phyloP scores from a whole-genome alignment of 1,140 invertebrate genomes.

The Planococcus citri region DNA sequence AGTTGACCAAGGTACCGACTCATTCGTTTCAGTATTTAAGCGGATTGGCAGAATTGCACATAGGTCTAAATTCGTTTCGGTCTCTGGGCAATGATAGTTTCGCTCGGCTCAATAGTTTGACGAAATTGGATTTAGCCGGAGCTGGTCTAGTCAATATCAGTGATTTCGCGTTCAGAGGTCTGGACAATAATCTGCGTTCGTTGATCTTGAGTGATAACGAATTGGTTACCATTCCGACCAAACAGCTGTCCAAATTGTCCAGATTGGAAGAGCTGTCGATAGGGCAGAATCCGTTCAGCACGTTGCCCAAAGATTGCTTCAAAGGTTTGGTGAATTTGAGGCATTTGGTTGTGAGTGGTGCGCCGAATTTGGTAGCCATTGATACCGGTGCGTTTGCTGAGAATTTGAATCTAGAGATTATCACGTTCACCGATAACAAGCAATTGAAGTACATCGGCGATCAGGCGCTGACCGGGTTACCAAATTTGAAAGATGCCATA shows the following conservation, averaged over 20 bases:
- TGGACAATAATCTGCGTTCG: constrained; percentile 50
- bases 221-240: constrained; percentile 56
- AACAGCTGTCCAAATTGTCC: constrained; percentile 51
- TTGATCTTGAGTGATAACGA: constrained; percentile 68
- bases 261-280: constrained; percentile 65
- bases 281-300: constrained; percentile 66
- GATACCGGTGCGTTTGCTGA: constrained; percentile 61
- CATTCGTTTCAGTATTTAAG: constrained; percentile 53
- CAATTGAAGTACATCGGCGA: constrained; percentile 54
- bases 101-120: constrained; percentile 53
- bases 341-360: constrained; percentile 60
- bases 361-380: constrained; percentile 51
- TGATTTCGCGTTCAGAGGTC: constrained; percentile 56
- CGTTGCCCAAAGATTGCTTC: constrained; percentile 55
- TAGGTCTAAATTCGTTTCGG: constrained; percentile 69
- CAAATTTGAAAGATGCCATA: constrained; percentile 58
- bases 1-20: constrained; percentile 58
- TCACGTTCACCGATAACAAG: constrained; percentile 64
- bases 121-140: constrained; percentile 62
- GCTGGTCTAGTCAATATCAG: constrained; percentile 64
- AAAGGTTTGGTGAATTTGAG: constrained; percentile 60
- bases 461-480: constrained; percentile 58
- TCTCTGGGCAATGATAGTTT: constrained; percentile 60
- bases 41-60: constrained; percentile 64
- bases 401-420: constrained; percentile 65